These are phyloP conservation scores for Poecilia picta DNA, from an alignment of 2,797 vertebrate genomes.

Conservation along the genomic window DNA sequence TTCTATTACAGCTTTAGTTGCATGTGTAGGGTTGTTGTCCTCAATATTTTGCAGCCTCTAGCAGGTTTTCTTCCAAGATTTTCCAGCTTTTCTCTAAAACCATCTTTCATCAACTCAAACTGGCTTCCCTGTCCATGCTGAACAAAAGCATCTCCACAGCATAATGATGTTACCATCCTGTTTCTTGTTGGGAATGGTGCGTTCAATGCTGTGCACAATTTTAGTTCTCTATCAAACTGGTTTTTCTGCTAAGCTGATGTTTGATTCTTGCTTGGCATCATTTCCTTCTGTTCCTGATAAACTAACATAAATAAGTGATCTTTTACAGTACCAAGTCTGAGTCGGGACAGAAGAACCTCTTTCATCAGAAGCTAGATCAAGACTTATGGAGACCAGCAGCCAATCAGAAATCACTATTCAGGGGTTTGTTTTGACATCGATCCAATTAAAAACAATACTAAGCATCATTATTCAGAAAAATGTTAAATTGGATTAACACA, in stretches of 20 bases:
- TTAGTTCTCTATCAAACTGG: neutral
- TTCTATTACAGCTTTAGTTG: neutral
- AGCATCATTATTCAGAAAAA: neutral
- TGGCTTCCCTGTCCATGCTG: neutral
- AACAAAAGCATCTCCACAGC: neutral
- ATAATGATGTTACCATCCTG: neutral
- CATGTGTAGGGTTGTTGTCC: neutral
- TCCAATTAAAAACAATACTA: neutral
- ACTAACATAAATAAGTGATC: neutral
- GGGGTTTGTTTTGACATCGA: neutral
- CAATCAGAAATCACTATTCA: neutral
- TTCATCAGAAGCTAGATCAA: neutral
- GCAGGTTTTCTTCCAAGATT: neutral
- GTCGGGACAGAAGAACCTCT: neutral
- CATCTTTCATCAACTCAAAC: neutral
- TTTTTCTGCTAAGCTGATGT: neutral
- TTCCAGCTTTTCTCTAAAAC: neutral
- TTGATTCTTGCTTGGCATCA: neutral
- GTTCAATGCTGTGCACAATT: neutral
- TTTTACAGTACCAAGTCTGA: neutral
- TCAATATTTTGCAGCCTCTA: neutral
- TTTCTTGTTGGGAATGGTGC: neutral
- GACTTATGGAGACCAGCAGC: neutral
- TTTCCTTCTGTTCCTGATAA: neutral
- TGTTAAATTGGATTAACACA: slow-evolving; percentile 3